Evolutionary conservation across 2,888 invertebrate genomes (phyloP).

Genomic region (Orthonevra nobilis): DNA sequence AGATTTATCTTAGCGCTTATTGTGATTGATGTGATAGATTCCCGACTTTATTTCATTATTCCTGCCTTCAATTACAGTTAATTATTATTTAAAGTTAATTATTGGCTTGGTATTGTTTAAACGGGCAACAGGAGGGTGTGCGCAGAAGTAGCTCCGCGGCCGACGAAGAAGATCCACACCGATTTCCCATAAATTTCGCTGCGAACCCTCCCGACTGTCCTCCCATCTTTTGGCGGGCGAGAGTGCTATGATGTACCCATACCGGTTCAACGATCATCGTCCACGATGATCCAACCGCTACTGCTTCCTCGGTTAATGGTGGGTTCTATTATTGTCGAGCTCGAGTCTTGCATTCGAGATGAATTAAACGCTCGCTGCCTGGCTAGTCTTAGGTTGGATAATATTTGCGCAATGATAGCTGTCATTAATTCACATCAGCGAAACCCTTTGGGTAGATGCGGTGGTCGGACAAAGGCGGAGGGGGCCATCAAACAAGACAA

Average conservation of each 20-base stretch:
- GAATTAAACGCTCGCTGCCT: conserved; percentile 19
- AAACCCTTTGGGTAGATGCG: background rate
- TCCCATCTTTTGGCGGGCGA: conserved; percentile 15
- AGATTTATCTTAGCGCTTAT: conserved; percentile 65
- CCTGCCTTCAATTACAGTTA: conserved; percentile 68
- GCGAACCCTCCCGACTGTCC: conserved; percentile 21
- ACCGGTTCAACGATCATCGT: background rate
- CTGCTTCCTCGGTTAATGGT: conserved; percentile 12
- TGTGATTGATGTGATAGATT: conserved; percentile 70
- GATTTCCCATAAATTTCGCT: conserved; percentile 61
- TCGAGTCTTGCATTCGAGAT: conserved; percentile 7
- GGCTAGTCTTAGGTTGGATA: background rate
- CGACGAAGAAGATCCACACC: conserved; percentile 21
- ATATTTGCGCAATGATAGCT: conserved; percentile 20
- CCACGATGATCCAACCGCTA: conserved; percentile 5
- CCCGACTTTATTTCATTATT: conserved; percentile 69
- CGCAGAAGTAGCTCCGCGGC: background rate
- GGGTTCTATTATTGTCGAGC: conserved; percentile 6
- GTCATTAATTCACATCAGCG: conserved; percentile 5
- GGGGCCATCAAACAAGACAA: conserved; percentile 18
- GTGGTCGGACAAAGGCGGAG: conserved; percentile 2
- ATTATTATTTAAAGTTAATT: conserved; percentile 71
- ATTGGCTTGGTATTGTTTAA: conserved; percentile 62
- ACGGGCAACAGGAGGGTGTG: background rate
- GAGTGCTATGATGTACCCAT: background rate